Evolutionary conservation across 2,797 vertebrate genomes (phyloP).

Genomic region (Streptopelia turtur): DNA sequence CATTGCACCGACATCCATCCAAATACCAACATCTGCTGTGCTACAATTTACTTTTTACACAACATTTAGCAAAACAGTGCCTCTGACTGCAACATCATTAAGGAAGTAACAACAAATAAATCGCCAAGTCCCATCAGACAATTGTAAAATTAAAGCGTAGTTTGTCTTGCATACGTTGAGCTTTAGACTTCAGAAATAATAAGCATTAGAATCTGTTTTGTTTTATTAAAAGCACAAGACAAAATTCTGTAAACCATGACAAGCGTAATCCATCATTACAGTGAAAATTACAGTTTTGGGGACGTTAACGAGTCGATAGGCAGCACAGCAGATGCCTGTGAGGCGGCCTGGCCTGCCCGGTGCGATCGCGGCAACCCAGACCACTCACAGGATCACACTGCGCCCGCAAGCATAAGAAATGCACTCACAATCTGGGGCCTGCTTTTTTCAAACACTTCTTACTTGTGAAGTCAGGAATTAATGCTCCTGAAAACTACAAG

Average conservation of each 20-base stretch:
- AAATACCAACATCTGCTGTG: constrained; percentile 89
- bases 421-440: background rate
- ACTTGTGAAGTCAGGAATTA: background rate
- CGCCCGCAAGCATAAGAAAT: background rate
- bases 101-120: constrained; percentile 79
- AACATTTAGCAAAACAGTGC: constrained; percentile 92
- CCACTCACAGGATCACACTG: constrained; percentile 39
- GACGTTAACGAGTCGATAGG: constrained; percentile 38
- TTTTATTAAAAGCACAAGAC: constrained; percentile 54
- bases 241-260: constrained; percentile 43
- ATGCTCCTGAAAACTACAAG: background rate
- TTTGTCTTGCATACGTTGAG: constrained; percentile 70
- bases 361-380: background rate
- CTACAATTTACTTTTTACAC: constrained; percentile 94
- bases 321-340: constrained; percentile 65
- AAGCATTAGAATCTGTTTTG: constrained; percentile 32
- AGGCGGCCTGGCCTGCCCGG: background rate
- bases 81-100: constrained; percentile 88
- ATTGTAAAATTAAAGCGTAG: constrained; percentile 75
- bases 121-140: constrained; percentile 75
- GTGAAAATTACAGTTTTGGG: constrained; percentile 73
- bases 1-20: constrained; percentile 80
- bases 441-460: background rate
- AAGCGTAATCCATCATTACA: constrained; percentile 63
- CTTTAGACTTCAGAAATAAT: constrained; percentile 67